Evolutionary conservation across 1,140 invertebrate species (phyloP).

Genomic region (Zaprionus ghesquierei): DNA sequence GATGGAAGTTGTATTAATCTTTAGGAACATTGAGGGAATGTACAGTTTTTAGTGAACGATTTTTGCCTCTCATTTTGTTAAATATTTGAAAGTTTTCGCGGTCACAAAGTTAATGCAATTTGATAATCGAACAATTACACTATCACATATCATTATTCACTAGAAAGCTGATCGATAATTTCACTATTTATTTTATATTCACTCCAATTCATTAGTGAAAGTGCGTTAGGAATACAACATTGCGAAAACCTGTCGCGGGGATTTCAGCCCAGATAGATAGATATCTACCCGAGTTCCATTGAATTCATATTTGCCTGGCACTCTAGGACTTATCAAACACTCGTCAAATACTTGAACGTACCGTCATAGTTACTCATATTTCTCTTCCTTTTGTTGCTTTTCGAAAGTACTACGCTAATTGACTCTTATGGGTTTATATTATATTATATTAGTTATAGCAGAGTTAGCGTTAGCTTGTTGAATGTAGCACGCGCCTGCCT

Average conservation of each 20-base stretch:
- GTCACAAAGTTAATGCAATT: too few species aligned
- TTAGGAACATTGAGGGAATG: neutral
- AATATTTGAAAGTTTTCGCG: too few species aligned
- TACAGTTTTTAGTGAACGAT: neutral
- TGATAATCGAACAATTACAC: too few species aligned
- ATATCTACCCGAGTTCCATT: neutral
- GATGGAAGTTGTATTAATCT: neutral
- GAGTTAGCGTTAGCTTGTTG: slow-evolving; percentile 16
- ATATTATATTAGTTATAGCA: slow-evolving; percentile 8
- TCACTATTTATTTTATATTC: neutral
- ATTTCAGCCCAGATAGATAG: neutral
- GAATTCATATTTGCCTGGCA: slow-evolving; percentile 3
- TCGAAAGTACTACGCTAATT: slow-evolving; percentile 10
- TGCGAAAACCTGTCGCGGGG: neutral
- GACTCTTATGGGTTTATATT: too few species aligned
- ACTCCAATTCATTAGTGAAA: neutral
- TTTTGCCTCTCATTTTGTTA: too few species aligned
- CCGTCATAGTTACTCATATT: slow-evolving; percentile 32
- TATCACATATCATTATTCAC: too few species aligned
- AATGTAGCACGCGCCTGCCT: slow-evolving; percentile 27
- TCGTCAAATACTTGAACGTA: slow-evolving; percentile 29
- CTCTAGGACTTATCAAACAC: slow-evolving; percentile 9
- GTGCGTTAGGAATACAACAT: neutral
- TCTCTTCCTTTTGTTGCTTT: neutral
- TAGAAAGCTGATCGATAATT: too few species aligned